Conservation (phyloP, 2,797 vertebrate species). For the Cuculus canorus region DNA sequence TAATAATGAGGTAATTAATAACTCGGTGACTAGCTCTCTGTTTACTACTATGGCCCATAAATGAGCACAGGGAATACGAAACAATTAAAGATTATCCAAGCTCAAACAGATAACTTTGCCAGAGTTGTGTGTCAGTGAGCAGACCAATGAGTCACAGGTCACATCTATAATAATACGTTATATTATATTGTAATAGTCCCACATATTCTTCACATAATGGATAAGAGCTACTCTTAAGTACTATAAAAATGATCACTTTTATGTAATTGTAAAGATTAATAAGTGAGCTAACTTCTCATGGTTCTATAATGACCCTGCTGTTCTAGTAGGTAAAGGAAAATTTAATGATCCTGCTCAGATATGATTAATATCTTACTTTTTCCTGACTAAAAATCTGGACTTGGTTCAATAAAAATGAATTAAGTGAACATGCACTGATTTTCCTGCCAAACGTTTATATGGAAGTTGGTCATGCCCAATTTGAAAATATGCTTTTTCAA, state of each 20-base stretch:
- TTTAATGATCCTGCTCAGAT: slow-evolving; percentile 73
- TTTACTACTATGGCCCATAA: slow-evolving; percentile 25
- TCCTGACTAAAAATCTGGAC: slow-evolving; percentile 73
- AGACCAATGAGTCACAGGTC: slow-evolving; percentile 66
- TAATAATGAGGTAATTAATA: slow-evolving; percentile 69
- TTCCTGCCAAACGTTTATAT: slow-evolving; percentile 68
- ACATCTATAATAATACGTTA: slow-evolving; percentile 69
- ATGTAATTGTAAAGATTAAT: slow-evolving; percentile 74
- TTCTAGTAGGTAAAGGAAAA: slow-evolving; percentile 75
- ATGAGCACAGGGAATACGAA: slow-evolving; percentile 28
- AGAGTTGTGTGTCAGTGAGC: slow-evolving; percentile 42
- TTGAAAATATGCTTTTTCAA: slow-evolving; percentile 72
- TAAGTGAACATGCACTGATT: slow-evolving; percentile 71
- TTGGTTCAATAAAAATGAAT: slow-evolving; percentile 78
- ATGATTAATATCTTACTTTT: slow-evolving; percentile 76
- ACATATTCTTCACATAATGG: slow-evolving; percentile 55
- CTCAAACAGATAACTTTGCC: slow-evolving; percentile 54
- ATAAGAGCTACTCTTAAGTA: slow-evolving; percentile 69
- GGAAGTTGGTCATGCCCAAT: slow-evolving; percentile 69
- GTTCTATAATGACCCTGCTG: slow-evolving; percentile 68
- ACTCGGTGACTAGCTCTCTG: slow-evolving; percentile 39
- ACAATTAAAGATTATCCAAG: slow-evolving; percentile 64
- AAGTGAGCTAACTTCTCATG: slow-evolving; percentile 73
- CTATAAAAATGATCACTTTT: slow-evolving; percentile 76
- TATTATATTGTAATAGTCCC: slow-evolving; percentile 50